These are phyloP conservation scores for Lycaena phlaeas DNA, from an alignment of 2,888 invertebrate genomes.

Conservation along the genomic window DNA sequence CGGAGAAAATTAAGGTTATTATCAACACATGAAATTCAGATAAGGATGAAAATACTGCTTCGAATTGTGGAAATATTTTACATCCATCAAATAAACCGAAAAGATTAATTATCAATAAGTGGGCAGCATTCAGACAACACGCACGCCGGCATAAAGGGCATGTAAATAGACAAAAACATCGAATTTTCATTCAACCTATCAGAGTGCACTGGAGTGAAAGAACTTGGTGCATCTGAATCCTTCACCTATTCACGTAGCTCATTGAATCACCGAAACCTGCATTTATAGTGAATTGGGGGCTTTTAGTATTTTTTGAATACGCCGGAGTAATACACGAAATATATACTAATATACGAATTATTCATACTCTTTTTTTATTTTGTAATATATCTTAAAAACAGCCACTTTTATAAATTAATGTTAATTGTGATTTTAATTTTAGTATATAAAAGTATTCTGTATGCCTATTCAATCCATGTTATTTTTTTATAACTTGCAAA, in stretches of 20 bases:
- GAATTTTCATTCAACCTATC: constrained; percentile 21
- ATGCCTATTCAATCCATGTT: no score
- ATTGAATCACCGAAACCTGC: constrained; percentile 60
- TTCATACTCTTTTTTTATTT: constrained; percentile 9
- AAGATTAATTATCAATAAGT: constrained; percentile 13
- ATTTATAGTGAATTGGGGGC: constrained; percentile 32
- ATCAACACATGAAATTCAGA: not conserved
- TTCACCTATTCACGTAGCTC: constrained; percentile 55
- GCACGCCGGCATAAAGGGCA: constrained; percentile 26
- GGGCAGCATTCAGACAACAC: constrained; percentile 7
- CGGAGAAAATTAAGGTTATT: no score
- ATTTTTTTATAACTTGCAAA: no score
- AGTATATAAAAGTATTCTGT: no score
- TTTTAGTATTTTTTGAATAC: constrained; percentile 14
- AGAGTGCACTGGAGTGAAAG: constrained; percentile 25
- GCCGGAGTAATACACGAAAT: constrained; percentile 12
- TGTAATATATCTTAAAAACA: no score
- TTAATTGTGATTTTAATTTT: no score
- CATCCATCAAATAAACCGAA: constrained; percentile 3
- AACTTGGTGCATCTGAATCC: constrained; percentile 39
- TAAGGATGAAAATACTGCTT: constrained; percentile 2
- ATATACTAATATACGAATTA: constrained; percentile 14
- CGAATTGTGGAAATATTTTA: constrained; percentile 5
- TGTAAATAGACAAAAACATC: constrained; percentile 29
- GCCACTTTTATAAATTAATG: no score